A percentile compares a stretch with the other conserved stretches of the same genome.
Evolutionary conservation across 30 jellyfish, hydroid and myxozoan genomes (phyloP).

Genomic region (Hydractinia echinata): DNA sequence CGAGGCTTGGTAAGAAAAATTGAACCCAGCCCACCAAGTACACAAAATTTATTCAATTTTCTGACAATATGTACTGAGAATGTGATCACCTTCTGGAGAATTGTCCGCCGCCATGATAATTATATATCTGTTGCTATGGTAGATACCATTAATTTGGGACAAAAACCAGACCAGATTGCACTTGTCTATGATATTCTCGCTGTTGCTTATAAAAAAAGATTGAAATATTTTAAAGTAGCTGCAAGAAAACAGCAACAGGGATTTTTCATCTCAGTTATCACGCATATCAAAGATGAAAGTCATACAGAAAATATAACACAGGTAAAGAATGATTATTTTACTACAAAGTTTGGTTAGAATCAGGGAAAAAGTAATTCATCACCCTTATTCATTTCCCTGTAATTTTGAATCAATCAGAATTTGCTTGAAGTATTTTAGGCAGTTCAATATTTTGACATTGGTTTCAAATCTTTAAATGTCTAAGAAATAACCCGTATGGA

Average conservation of each 20-base stretch:
- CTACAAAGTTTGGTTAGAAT: too few relatives aligned
- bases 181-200: background rate
- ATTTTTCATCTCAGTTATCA: background rate
- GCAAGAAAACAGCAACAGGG: background rate
- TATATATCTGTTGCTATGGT: background rate
- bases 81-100: constrained; percentile 18
- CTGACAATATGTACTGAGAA: constrained; percentile 13
- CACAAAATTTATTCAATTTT: background rate
- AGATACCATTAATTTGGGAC: background rate
- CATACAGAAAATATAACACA: constrained; percentile 52
- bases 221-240: background rate
- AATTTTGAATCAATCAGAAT: too few relatives aligned
- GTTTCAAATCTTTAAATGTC: too few relatives aligned
- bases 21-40: constrained; percentile 9
- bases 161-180: background rate
- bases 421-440: too few relatives aligned
- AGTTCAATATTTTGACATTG: too few relatives aligned
- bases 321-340: constrained; percentile 19
- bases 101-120: background rate
- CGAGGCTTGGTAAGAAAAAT: constrained; percentile 17
- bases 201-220: background rate
- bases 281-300: constrained; percentile 31
- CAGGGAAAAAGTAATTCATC: too few relatives aligned
- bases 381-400: too few relatives aligned
- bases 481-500: too few relatives aligned